These are phyloP conservation scores for Lasiurus cinereus DNA, from an alignment of 2,113 vertebrate species.

Conservation along the genomic window DNA sequence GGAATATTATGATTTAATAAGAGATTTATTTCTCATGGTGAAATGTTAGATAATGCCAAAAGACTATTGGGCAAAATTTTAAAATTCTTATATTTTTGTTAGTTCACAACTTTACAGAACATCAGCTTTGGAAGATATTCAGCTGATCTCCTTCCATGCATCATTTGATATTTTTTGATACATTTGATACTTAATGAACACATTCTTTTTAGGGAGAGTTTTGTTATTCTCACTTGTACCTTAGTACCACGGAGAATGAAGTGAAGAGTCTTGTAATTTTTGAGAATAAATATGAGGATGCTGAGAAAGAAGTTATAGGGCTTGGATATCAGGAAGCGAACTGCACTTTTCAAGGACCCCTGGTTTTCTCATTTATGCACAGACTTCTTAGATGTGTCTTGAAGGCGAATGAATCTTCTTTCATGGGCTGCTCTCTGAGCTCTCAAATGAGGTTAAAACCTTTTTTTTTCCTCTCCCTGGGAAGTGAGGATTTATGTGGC, in stretches of 20 bases:
- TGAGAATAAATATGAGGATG: neutral
- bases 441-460: conserved; percentile 80
- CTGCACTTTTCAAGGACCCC: neutral
- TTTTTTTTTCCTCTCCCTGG: conserved; percentile 77
- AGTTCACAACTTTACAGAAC: neutral
- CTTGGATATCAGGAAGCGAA: neutral
- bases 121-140: neutral
- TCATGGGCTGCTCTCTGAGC: conserved; percentile 43
- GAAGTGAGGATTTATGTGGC: conserved; percentile 88
- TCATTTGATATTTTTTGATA: neutral
- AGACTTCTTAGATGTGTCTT: conserved; percentile 60
- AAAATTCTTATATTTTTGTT: conserved; percentile 20
- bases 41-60: conserved; percentile 17
- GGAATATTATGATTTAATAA: conserved; percentile 11
- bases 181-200: neutral
- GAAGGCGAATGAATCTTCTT: conserved; percentile 76
- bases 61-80: neutral
- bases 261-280: neutral
- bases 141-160: neutral
- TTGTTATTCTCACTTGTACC: neutral
- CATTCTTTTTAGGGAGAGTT: neutral
- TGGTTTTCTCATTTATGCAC: neutral
- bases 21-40: neutral
- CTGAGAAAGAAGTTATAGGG: neutral
- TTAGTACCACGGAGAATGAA: neutral